Evolutionary conservation across 1,140 invertebrate species (phyloP), one percentile per base, ranked within the genome.

Genomic region (Zaprionus davidi): DNA sequence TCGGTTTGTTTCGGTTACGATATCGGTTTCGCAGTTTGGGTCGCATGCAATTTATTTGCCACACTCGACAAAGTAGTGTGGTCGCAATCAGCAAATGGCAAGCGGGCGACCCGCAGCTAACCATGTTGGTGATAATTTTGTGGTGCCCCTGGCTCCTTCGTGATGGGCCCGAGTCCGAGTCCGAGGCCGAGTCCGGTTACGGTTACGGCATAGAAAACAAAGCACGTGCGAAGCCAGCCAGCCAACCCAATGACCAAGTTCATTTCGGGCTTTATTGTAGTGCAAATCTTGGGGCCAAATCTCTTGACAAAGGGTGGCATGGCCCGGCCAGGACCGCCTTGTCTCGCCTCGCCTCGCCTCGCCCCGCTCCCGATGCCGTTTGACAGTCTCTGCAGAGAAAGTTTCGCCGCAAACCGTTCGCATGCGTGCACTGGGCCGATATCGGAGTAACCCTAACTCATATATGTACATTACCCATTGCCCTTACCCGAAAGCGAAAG

Each of bases 71-170:
- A 77, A 67, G 60, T 73, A 73, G 57, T 77, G 75, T 64, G 69
- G 71, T 68, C 70, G 58, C 75, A 77, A 77, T 77, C 75, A 77
- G 75, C 70, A 77, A 73, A 77, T 77, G 70, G 71, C 62, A 59
- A 56, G 24, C 64, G 28, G 7, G 31, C 26, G 22, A 62, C 17
- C 46, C n/a, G 20, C 57, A 22, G 44, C 71, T 59, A 72, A 53
- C 71, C 71, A 68, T 60, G 20, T n/a, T 62, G 34, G 46, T 24
- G 55, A 73, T 73, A 73, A 72, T 72, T 64, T 64, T 76, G 69
- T 46, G 73, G 60, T 46, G 41, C 41, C 41, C 59, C 57, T 64
- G 58, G 55, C 38, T 7, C 38, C 55, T 44, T 17, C n/a, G 22
- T 38, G 22, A 13, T 22, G 17, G 41, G 15, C 44, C 53, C 15